Base-by-base conservation (phyloP, 2,888 invertebrate genomes). In the Macaria liturata region DNA sequence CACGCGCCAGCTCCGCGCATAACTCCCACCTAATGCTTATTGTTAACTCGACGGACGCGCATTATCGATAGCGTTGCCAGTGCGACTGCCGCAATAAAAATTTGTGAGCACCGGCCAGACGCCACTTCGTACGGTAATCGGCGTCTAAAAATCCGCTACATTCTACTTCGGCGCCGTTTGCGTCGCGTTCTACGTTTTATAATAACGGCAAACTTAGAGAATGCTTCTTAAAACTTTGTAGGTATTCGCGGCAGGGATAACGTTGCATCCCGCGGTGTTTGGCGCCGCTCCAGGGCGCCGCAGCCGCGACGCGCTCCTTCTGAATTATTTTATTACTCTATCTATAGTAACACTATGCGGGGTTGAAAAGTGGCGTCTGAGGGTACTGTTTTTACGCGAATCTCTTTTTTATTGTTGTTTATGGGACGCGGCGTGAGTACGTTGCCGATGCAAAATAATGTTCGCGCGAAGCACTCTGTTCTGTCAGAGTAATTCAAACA, bases 291-390 rank as follows among this genome's bases (percentile, higher is more conserved):
- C 86, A 86, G 70, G 59, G 69, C 72, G 72, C 69, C 61, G 69
- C 65, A 75, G 78, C 77, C 76, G 74, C 74, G 75, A 72, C 68
- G 68, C 72, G 68, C 65, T 63, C 75, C 69, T 78, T 79, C 75
- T 76, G 80, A 84, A 85, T 84, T 83, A 85, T 83, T 83, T 80
- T 83, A 84, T 81, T 74, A 78, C 81, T 81, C 76, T 72, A 77
- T 80, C 76, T 72, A 71, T 63, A 68, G 65, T 78, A 74, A 70
- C 34, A 71, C 71, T 72, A 67, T 70, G 71, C 65, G 65, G 71
- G 62, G 62, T 66, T 55, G 50, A 47, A 55, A 65, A 58, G 55
- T 45, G 46, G 37, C 43, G 49, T 61, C 61, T 9, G 42, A 42
- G n/a, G n/a, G 42, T 42, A 42, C 4, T n/a, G 62, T 63, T 72